Conservation (phyloP, 2,888 invertebrate genomes). For the Drosophila mulleri region DNA sequence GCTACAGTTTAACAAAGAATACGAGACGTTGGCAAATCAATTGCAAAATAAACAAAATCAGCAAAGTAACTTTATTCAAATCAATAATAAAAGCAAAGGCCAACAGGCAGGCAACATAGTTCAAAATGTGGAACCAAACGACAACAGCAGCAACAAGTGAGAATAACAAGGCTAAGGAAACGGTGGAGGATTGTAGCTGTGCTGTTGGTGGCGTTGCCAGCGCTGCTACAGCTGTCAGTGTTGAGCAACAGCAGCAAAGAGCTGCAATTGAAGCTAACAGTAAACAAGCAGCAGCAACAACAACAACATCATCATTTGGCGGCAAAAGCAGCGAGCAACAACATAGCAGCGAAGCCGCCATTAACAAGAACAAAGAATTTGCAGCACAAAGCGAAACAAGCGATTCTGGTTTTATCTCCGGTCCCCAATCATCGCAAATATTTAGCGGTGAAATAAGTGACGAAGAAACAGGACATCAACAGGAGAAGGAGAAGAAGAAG, state of each 20-base stretch:
- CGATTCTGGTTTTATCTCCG: constrained; percentile 86
- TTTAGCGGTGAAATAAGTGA: constrained; percentile 63
- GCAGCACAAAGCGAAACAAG: constrained; percentile 69
- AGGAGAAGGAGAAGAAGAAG: constrained; percentile 33
- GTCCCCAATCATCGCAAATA: constrained; percentile 83
- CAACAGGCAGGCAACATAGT: constrained; percentile 60
- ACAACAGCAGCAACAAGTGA: constrained; percentile 79
- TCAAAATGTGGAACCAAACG: constrained; percentile 83
- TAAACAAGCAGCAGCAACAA: constrained; percentile 59
- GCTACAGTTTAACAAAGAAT: constrained; percentile 25
- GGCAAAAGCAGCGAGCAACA: constrained; percentile 61
- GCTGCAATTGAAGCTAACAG: constrained; percentile 56
- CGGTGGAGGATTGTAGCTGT: constrained; percentile 74
- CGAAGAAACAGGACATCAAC: constrained; percentile 45
- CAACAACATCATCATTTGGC: constrained; percentile 65
- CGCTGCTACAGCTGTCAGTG: constrained; percentile 59
- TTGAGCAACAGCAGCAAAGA: constrained; percentile 61
- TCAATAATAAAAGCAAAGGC: constrained; percentile 26
- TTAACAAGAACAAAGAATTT: constrained; percentile 69
- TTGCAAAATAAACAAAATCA: constrained; percentile 29
- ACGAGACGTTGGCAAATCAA: constrained; percentile 24
- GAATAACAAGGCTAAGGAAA: constrained; percentile 74
- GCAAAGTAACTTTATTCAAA: constrained; percentile 37
- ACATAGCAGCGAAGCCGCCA: constrained; percentile 52
- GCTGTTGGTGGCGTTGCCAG: constrained; percentile 52